Evolutionary conservation across 2,113 vertebrate genomes (phyloP).

Genomic region (Dinomys branickii): DNA sequence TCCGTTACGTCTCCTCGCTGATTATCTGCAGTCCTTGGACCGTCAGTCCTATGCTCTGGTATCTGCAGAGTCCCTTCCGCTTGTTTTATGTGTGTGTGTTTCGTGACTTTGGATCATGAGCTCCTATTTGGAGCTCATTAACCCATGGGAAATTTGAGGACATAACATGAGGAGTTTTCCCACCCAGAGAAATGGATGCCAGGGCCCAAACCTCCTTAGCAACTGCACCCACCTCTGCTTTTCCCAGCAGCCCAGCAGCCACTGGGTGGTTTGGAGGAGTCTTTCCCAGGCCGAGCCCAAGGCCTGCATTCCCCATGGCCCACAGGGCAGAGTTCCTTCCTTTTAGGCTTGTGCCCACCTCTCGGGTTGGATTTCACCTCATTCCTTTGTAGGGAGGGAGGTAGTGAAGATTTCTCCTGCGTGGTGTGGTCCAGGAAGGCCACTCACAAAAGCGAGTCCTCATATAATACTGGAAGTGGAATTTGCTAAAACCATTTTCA

Average conservation of each 20-base stretch:
- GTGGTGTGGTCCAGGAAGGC: no score
- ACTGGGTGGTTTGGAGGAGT: neutral
- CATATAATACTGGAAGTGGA: neutral
- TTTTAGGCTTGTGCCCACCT: neutral
- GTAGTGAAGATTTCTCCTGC: neutral
- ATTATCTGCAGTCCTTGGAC: neutral
- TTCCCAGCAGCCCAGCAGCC: neutral
- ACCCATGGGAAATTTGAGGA: neutral
- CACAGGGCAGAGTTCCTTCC: neutral
- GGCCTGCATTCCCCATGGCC: no score
- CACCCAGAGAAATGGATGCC: neutral
- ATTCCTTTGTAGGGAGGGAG: neutral
- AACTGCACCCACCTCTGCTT: neutral
- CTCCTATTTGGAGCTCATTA: neutral
- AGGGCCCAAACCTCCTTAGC: neutral
- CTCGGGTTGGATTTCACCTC: neutral
- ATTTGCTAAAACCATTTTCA: neutral
- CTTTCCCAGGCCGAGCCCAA: neutral
- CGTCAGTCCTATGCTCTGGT: neutral
- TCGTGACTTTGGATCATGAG: neutral
- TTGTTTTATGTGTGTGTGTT: neutral
- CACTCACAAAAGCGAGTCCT: neutral
- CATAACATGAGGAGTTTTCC: neutral
- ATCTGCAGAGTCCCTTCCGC: neutral
- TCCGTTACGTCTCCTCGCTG: neutral